Conservation (phyloP, 2,888 invertebrate genomes). For the Apamea sordens region DNA sequence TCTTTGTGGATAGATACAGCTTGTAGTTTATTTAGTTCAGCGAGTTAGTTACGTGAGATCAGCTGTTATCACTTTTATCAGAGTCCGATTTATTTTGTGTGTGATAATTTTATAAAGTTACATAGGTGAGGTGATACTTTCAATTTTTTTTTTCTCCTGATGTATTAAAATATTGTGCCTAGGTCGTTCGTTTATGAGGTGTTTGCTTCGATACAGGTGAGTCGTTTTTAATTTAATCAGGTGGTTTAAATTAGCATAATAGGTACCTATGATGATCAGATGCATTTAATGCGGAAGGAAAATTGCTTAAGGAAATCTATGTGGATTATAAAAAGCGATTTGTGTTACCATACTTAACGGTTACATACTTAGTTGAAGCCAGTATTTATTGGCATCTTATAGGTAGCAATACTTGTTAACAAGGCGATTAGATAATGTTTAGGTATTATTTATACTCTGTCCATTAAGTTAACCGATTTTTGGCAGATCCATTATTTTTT, state of each 20-base stretch:
- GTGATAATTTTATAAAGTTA: conserved; percentile 9
- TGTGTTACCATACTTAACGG: neutral
- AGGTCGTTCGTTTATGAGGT: neutral
- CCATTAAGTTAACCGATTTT: too few species aligned
- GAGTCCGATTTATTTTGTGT: conserved; percentile 8
- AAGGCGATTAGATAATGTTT: neutral
- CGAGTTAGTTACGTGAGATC: conserved; percentile 20
- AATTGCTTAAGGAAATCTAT: conserved; percentile 18
- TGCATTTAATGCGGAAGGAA: conserved; percentile 25
- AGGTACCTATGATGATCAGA: neutral
- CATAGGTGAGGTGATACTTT: neutral
- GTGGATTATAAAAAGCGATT: conserved; percentile 1
- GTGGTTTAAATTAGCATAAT: neutral
- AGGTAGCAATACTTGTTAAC: too few species aligned
- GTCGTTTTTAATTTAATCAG: conserved; percentile 3
- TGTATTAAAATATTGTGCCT: neutral
- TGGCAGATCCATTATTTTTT: too few species aligned
- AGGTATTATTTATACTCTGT: too few species aligned
- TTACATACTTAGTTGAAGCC: neutral
- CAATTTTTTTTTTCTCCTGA: too few species aligned
- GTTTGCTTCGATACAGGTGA: conserved; percentile 14
- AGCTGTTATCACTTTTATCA: conserved; percentile 40
- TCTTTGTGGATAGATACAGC: neutral
- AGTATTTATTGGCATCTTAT: neutral
- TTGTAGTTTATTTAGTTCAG: conserved; percentile 28